A percentile compares a stretch with the other conserved stretches of the same genome.
phyloP scores from a whole-genome alignment of 1,140 invertebrate genomes.

The Marisa cornuarietis region DNA sequence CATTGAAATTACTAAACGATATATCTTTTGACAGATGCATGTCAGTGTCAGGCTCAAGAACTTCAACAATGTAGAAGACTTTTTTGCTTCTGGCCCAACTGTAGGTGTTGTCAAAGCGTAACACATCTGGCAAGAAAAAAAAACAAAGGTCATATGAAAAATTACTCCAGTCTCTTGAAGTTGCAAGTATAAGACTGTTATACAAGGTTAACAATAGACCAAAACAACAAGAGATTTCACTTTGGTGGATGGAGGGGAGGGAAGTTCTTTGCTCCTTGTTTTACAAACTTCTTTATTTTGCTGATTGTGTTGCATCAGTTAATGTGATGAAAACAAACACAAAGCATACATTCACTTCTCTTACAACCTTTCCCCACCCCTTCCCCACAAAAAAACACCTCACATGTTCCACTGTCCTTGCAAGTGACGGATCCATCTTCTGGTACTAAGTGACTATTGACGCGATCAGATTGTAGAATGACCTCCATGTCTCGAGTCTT shows the following conservation, averaged over 20 bases:
- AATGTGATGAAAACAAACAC: too few relatives aligned
- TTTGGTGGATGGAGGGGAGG: too few relatives aligned
- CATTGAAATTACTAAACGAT: not conserved
- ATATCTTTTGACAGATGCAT: conserved; percentile 8
- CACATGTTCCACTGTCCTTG: conserved; percentile 50
- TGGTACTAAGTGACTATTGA: conserved; percentile 57
- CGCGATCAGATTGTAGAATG: conserved; percentile 39
- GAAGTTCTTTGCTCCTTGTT: too few relatives aligned
- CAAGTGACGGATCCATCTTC: conserved; percentile 51
- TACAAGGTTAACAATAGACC: too few relatives aligned
- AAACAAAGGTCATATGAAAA: too few relatives aligned
- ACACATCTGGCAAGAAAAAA: conserved; percentile 75
- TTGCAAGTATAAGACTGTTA: too few relatives aligned
- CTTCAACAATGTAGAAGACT: conserved; percentile 73
- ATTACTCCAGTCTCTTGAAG: too few relatives aligned
- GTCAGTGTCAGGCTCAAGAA: conserved; percentile 43
- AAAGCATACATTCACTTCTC: not conserved
- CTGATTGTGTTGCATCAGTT: too few relatives aligned
- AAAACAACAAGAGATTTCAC: too few relatives aligned
- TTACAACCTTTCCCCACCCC: not conserved
- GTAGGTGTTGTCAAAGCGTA: conserved; percentile 88
- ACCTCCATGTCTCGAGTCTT: conserved; percentile 50
- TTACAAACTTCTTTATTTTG: too few relatives aligned
- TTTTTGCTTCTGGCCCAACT: conserved; percentile 85
- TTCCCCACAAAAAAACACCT: conserved; percentile 25